phyloP scores from a whole-genome alignment of 2,797 vertebrate genomes.

The Myripristis jacobus region DNA sequence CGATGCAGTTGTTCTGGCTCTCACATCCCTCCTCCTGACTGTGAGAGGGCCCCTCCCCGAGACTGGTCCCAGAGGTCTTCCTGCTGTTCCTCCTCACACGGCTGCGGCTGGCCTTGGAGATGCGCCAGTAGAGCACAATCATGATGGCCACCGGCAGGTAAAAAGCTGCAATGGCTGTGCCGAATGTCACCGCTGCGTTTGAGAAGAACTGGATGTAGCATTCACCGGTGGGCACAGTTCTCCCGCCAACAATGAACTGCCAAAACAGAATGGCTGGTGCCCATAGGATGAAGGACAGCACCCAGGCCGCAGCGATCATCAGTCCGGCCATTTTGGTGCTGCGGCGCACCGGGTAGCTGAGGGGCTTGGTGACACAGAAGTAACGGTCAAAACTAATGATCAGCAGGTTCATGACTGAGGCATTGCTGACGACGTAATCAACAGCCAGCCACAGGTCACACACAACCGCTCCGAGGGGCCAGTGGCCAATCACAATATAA shows the following conservation, averaged over 20 bases:
- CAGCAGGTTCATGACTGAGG: conserved; percentile 98
- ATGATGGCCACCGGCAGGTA: conserved; percentile 97
- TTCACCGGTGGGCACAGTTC: conserved; percentile 85
- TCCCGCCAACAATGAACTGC: conserved; percentile 93
- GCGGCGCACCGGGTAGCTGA: conserved; percentile 92
- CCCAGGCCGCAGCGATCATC: conserved; percentile 96
- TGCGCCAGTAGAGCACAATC: conserved; percentile 95
- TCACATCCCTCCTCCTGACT: conserved; percentile 84
- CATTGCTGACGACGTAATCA: conserved; percentile 97
- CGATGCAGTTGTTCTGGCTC: conserved; percentile 81
- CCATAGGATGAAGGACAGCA: conserved; percentile 96
- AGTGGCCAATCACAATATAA: conserved; percentile 95
- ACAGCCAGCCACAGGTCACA: conserved; percentile 98
- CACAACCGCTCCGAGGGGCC: conserved; percentile 94
- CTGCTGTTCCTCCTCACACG: conserved; percentile 81
- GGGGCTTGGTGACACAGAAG: conserved; percentile 98
- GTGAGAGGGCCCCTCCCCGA: conserved; percentile 77
- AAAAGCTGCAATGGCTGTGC: conserved; percentile 96
- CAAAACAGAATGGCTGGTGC: conserved; percentile 97
- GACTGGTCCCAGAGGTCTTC: conserved; percentile 81
- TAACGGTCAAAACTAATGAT: conserved; percentile 99
- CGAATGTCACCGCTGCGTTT: conserved; percentile 93
- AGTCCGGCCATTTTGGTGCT: conserved; percentile 96
- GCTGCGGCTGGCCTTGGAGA: conserved; percentile 94
- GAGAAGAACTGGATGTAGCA: conserved; percentile 98